Base-by-base conservation (phyloP, 2,797 vertebrate genomes). In the Phalloptychus januarius region DNA sequence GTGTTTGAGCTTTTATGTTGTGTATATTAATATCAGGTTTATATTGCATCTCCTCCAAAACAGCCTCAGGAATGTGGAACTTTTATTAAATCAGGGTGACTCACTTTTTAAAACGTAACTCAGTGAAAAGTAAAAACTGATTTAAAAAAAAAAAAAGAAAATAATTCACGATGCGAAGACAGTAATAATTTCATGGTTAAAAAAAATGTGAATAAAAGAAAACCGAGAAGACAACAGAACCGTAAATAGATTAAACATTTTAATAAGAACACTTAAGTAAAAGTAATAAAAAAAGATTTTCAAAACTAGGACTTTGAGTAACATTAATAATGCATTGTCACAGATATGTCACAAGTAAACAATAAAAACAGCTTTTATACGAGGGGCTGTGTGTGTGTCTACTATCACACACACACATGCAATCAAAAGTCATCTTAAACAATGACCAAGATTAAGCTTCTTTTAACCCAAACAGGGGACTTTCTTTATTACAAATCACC, bases 301-400 rank as follows among this genome's bases (percentile, higher is more conserved):
- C 87, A 94, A 94, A 93, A 94, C 93, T 94, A 94, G 92, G 88
- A 92, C 89, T 93, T 92, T 93, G 92, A 93, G 93, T 93, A 94
- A 93, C 91, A 95, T 94, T 94, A 94, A 94, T 94, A 93, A 94
- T 92, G 93, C 91, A 93, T 94, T 86, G 92, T 94, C 92, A 94
- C 93, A 94, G 83, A 93, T 92, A 93, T 93, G 91, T 90, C 93
- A 94, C 91, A 93, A 88, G 85, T 93, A 94, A 84, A 94, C 91
- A 89, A 90, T 92, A 91, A 90, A 92, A 94, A 93, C 92, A 91
- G 87, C 79, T 91, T 91, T 91, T 89, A 92, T 93, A 91, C 1
- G 84, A 88, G 87, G 88, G 79, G 79, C 82, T 81, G 70, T 61
- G 73, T 63, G 79, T 75, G 79, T 38, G 38, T 78, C 69, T 77